These are phyloP conservation scores for Theropithecus gelada DNA, from an alignment of 2,113 vertebrate genomes.

Conservation along the genomic window DNA sequence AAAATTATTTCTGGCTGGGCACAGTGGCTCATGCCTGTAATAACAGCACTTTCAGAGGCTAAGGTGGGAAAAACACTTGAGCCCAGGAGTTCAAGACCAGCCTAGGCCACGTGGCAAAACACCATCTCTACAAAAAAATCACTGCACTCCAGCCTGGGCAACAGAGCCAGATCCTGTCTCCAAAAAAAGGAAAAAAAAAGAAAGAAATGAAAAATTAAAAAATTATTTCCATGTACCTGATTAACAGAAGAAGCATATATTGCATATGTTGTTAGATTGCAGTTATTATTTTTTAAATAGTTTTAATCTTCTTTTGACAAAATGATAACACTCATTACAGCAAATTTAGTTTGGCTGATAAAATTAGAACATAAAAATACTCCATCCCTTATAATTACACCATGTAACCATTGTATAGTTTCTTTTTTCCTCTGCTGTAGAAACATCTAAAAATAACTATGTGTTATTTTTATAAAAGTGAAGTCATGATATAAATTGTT, in stretches of 20 bases:
- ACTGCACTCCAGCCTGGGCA: too few relatives aligned
- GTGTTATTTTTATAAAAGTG: not conserved
- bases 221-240: not conserved
- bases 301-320: constrained; percentile 39
- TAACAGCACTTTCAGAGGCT: too few relatives aligned
- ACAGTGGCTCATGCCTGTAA: too few relatives aligned
- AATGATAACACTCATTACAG: not conserved
- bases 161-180: too few relatives aligned
- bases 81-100: too few relatives aligned
- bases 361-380: not conserved
- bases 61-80: too few relatives aligned
- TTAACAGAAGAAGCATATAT: not conserved
- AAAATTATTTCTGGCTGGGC: too few relatives aligned
- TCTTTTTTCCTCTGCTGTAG: not conserved
- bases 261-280: not conserved
- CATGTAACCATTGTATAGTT: not conserved
- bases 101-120: too few relatives aligned
- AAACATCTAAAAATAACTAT: not conserved
- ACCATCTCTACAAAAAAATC: too few relatives aligned
- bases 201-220: not conserved
- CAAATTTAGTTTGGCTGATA: not conserved
- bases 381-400: not conserved
- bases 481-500: not conserved
- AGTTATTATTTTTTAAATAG: not conserved
- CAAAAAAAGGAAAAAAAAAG: too few relatives aligned